These are phyloP conservation scores for Pteropus alecto DNA, from an alignment of 2,113 vertebrate species.

Conservation along the genomic window DNA sequence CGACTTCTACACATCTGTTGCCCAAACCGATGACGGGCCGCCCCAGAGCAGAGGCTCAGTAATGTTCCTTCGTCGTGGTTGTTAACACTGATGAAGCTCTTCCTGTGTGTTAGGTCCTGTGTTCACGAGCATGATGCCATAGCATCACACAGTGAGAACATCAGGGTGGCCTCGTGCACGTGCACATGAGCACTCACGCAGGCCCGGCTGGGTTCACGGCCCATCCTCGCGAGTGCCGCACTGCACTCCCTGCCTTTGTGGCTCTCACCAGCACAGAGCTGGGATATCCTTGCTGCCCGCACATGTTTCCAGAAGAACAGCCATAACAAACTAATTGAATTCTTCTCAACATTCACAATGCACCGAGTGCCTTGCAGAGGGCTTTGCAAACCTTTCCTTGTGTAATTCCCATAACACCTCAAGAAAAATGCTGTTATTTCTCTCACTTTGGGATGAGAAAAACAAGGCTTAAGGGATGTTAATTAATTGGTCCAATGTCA, in stretches of 20 bases:
- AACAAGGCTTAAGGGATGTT: not conserved
- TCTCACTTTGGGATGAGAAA: not conserved
- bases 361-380: not conserved
- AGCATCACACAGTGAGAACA: not conserved
- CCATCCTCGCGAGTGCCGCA: accelerated
- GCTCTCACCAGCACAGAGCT: not conserved
- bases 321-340: accelerated
- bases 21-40: not conserved
- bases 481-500: not conserved
- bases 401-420: not conserved
- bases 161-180: accelerated
- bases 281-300: accelerated
- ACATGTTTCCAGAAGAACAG: not conserved
- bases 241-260: accelerated
- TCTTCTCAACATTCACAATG: not conserved
- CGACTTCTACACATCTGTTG: no score
- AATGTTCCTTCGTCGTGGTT: accelerated
- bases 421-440: not conserved
- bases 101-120: no score
- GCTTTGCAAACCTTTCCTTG: not conserved
- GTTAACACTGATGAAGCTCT: not conserved
- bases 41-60: no score
- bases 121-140: not conserved
- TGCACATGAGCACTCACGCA: accelerated
- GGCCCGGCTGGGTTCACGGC: accelerated